Evolutionary conservation across 2,797 vertebrate species (phyloP).

Genomic region (Distichodus sexfasciatus): DNA sequence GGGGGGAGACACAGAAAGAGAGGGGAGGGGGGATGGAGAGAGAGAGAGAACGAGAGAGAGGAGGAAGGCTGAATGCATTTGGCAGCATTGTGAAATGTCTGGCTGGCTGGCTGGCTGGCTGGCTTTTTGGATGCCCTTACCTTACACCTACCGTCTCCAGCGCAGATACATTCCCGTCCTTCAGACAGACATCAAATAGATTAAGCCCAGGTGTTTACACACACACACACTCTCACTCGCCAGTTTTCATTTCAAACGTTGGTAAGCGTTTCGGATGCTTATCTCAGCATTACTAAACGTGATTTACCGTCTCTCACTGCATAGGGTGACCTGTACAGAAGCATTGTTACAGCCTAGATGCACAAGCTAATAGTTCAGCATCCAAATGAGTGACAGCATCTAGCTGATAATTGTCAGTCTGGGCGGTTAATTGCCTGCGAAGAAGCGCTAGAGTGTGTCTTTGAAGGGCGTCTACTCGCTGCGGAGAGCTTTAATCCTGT

Average conservation of each 20-base stretch:
- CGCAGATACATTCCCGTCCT: background rate
- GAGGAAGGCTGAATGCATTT: background rate
- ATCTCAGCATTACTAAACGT: too few relatives aligned
- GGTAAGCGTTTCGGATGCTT: too few relatives aligned
- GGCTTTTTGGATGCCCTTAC: slow-evolving; percentile 64
- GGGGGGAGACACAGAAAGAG: slow-evolving; percentile 19
- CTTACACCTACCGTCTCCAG: slow-evolving; percentile 59
- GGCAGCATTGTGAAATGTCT: slow-evolving; percentile 3
- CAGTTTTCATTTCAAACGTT: too few relatives aligned
- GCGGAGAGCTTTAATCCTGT: slow-evolving; percentile 57
- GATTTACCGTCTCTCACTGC: too few relatives aligned
- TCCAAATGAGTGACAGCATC: background rate
- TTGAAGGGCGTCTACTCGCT: slow-evolving; percentile 40
- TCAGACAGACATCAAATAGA: background rate
- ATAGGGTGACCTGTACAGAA: too few relatives aligned
- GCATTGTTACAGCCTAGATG: background rate
- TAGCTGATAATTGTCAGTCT: background rate
- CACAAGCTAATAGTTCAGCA: background rate
- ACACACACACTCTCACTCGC: background rate
- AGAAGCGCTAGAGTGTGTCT: slow-evolving; percentile 2
- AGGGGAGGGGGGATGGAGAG: background rate
- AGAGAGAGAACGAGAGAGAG: slow-evolving; percentile 22
- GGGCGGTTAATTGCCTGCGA: background rate
- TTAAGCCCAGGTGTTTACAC: background rate
- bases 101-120: slow-evolving; percentile 63